phyloP scores from a whole-genome alignment of 2,113 vertebrate genomes.

The Hassar affinis region DNA sequence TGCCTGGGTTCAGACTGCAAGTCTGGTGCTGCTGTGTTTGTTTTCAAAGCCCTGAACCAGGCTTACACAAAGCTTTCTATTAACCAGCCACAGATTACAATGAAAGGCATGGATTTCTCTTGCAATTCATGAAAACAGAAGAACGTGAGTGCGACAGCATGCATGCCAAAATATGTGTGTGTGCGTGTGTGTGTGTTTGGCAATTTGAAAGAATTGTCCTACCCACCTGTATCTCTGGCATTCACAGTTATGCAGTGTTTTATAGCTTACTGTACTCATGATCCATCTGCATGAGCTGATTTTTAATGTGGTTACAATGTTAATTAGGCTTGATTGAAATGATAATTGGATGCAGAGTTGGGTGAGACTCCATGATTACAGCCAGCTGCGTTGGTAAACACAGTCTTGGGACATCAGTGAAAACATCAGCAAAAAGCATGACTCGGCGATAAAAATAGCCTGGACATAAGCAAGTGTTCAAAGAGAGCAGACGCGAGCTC shows the following conservation, averaged over 20 bases:
- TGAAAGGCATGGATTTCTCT: constrained; percentile 63
- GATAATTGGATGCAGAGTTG: constrained; percentile 57
- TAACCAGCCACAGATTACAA: constrained; percentile 60
- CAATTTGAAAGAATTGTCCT: background rate
- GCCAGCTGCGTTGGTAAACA: constrained; percentile 49
- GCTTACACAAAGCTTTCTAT: constrained; percentile 62
- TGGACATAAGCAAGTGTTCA: background rate
- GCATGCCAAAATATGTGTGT: background rate
- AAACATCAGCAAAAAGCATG: constrained; percentile 5
- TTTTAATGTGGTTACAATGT: constrained; percentile 44
- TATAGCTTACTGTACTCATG: constrained; percentile 33
- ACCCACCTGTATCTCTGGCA: constrained; percentile 13
- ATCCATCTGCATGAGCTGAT: constrained; percentile 32
- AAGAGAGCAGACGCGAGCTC: background rate
- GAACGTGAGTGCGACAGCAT: constrained; percentile 3
- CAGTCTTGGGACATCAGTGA: constrained; percentile 16
- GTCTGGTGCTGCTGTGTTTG: constrained; percentile 60
- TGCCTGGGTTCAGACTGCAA: constrained; percentile 41
- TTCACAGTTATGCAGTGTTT: background rate
- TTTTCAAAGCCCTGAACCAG: constrained; percentile 55
- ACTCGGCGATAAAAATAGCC: background rate
- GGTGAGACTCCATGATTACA: constrained; percentile 55
- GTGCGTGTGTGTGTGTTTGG: constrained; percentile 1
- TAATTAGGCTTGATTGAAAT: constrained; percentile 62
- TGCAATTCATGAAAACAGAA: constrained; percentile 49